Evolutionary conservation across 2,888 invertebrate species (phyloP).

Genomic region (Mimachlamys varia): DNA sequence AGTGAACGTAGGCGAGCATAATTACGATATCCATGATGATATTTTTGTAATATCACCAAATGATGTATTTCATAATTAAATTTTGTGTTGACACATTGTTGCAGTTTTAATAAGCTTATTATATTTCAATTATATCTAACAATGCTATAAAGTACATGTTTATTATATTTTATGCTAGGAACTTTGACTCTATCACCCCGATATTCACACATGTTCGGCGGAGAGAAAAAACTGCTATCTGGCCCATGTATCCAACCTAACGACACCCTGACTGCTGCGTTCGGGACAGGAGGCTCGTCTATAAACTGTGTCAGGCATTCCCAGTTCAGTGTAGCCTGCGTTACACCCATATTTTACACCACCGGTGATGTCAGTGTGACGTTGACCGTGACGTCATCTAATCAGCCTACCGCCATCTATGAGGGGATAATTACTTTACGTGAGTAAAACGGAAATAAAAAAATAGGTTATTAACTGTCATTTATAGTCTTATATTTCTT

Average conservation of each 20-base stretch:
- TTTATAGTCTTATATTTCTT: too few relatives aligned
- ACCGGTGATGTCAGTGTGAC: conserved; percentile 40
- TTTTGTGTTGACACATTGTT: neutral
- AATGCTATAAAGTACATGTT: too few relatives aligned
- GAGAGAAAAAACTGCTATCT: conserved; percentile 32
- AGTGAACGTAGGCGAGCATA: too few relatives aligned
- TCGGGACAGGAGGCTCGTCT: neutral
- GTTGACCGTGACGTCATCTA: neutral
- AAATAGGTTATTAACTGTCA: neutral
- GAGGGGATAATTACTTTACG: neutral
- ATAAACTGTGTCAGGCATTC: conserved; percentile 19
- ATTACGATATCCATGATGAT: too few relatives aligned
- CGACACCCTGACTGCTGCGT: neutral
- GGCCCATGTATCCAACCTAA: conserved; percentile 42
- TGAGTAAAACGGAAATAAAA: neutral
- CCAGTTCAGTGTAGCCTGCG: conserved; percentile 23
- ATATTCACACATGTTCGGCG: conserved; percentile 44
- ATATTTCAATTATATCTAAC: too few relatives aligned
- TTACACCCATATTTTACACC: conserved; percentile 42
- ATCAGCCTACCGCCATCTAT: neutral
- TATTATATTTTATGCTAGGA: conserved; percentile 34
- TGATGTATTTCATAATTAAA: neutral
- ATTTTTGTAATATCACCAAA: too few relatives aligned
- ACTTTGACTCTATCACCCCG: conserved; percentile 42
- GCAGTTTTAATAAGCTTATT: neutral